Conservation (phyloP, 2,797 vertebrate species). For the Ataeniobius toweri region DNA sequence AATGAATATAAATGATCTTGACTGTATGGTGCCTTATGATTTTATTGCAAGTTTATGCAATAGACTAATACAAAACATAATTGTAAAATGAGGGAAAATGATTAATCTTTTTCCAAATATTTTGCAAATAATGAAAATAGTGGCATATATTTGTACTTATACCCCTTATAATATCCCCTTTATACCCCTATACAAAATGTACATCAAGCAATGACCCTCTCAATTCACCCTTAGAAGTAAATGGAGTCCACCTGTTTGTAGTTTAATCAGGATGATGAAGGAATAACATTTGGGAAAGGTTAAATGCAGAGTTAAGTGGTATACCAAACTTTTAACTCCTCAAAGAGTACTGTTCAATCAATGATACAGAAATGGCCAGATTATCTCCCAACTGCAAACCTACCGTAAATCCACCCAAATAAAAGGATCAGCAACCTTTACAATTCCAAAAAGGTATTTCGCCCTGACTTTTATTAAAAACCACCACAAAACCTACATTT, state of each 20-base stretch:
- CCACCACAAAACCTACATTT: background rate
- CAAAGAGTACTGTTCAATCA: background rate
- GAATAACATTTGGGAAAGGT: background rate
- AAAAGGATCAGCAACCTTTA: background rate
- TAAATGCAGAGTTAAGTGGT: background rate
- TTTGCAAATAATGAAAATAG: background rate
- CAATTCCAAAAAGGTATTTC: background rate
- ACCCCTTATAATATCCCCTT: background rate
- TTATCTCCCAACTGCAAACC: background rate
- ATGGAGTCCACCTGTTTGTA: background rate
- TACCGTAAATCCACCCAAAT: background rate
- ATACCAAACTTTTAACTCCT: background rate
- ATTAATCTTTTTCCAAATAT: background rate
- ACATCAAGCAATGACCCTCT: background rate
- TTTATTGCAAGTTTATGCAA: background rate
- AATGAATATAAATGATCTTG: background rate
- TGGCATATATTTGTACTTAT: background rate
- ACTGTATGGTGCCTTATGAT: background rate
- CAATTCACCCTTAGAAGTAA: background rate
- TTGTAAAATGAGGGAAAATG: background rate
- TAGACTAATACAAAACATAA: background rate
- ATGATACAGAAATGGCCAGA: background rate
- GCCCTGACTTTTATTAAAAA: background rate
- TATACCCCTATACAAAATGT: background rate
- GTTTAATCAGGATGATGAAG: background rate